Percentiles rank a stretch among this genome's conserved stretches.
Evolutionary conservation across 2,797 vertebrate species (phyloP).

Genomic region (Artibeus jamaicensis): DNA sequence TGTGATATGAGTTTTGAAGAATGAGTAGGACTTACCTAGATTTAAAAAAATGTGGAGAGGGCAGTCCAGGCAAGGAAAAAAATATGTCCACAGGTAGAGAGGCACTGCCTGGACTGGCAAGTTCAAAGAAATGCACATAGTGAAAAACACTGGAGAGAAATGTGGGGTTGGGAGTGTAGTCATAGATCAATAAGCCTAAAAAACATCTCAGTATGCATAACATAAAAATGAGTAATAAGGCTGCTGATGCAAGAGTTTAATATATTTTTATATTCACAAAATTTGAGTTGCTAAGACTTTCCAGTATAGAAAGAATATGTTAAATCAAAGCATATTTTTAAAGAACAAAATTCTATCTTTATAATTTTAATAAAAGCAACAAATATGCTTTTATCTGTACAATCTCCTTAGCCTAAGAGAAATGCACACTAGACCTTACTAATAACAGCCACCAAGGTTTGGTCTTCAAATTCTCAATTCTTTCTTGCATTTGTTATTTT

Average conservation of each 20-base stretch:
- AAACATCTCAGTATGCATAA: not conserved
- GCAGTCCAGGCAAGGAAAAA: not conserved
- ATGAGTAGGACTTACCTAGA: not conserved
- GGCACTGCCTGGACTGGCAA: not conserved
- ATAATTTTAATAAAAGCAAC: not conserved
- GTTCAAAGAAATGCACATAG: not conserved
- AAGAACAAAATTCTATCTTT: not conserved
- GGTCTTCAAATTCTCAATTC: not conserved
- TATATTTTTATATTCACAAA: not conserved
- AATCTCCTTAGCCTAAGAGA: not conserved
- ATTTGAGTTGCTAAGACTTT: not conserved
- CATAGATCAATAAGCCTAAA: not conserved
- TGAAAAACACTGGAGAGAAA: not conserved
- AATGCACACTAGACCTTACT: not conserved
- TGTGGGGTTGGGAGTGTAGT: not conserved
- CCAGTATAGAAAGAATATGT: not conserved
- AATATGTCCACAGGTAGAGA: not conserved
- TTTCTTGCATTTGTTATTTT: not conserved
- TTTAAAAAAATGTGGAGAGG: not conserved
- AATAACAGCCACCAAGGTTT: not conserved
- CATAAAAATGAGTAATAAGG: not conserved
- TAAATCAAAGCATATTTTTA: conserved; percentile 11
- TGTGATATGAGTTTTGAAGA: not conserved
- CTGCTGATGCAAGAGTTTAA: not conserved
- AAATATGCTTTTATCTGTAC: not conserved